Evolutionary conservation across 2,888 invertebrate species (phyloP).

Genomic region (Tinea trinotella): DNA sequence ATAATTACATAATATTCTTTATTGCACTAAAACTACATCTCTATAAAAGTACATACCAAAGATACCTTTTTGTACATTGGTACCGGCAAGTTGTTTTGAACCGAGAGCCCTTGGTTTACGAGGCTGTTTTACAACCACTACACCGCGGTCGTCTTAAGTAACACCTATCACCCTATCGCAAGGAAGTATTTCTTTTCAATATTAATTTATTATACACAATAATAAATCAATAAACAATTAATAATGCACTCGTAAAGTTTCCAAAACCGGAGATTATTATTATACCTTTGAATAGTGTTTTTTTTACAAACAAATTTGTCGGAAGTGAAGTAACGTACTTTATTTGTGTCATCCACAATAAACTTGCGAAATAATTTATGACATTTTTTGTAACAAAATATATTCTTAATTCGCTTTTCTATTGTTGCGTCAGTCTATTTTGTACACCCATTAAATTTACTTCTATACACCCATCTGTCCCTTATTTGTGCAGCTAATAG

Average conservation of each 20-base stretch:
- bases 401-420: not conserved
- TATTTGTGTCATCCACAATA: not conserved
- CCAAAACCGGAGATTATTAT: not conserved
- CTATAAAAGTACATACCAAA: too few species aligned
- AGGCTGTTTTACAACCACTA: too few species aligned
- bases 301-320: not conserved
- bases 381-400: constrained; percentile 9
- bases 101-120: too few species aligned
- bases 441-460: constrained; percentile 2
- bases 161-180: too few species aligned
- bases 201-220: not conserved
- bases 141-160: too few species aligned
- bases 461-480: not conserved
- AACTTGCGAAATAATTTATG: not conserved
- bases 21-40: too few species aligned
- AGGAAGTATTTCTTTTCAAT: too few species aligned
- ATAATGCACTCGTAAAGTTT: not conserved
- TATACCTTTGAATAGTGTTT: not conserved
- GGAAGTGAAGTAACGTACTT: constrained; percentile 4
- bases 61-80: too few species aligned
- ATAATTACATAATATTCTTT: too few species aligned
- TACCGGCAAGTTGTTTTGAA: too few species aligned
- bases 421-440: not conserved
- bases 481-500: not conserved
- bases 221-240: not conserved